phyloP scores from a whole-genome alignment of 2,113 vertebrate genomes.

The Menura novaehollandiae region DNA sequence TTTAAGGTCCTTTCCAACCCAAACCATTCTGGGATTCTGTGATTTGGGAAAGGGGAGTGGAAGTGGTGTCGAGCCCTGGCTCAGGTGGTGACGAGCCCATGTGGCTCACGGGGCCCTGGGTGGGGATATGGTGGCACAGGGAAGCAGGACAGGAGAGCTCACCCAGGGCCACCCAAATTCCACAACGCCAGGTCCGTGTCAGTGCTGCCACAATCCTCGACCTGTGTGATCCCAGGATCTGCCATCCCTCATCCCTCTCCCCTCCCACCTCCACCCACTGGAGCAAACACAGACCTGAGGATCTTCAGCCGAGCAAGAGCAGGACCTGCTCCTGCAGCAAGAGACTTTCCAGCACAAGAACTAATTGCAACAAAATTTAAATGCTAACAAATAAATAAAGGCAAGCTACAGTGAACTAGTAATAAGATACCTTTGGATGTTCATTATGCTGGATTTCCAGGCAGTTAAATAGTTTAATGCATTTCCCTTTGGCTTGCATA shows the following conservation, averaged over 20 bases:
- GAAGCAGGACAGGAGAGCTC: not conserved
- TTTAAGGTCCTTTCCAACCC: not conserved
- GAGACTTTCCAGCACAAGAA: not conserved
- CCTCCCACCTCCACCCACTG: not conserved
- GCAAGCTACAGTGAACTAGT: constrained; percentile 53
- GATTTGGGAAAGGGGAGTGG: not conserved
- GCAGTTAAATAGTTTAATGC: constrained; percentile 62
- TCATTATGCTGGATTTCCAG: constrained; percentile 53
- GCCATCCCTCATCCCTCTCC: not conserved
- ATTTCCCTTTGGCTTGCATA: constrained; percentile 41
- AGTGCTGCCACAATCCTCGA: accelerated
- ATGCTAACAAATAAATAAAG: constrained; percentile 60
- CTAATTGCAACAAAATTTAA: constrained; percentile 32
- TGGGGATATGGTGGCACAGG: not conserved
- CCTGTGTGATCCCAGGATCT: not conserved
- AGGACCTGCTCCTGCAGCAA: not conserved
- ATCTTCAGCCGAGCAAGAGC: not conserved
- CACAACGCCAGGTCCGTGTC: accelerated
- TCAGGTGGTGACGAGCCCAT: not conserved
- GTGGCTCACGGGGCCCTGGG: not conserved
- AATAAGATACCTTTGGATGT: constrained; percentile 60
- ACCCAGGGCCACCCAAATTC: not conserved
- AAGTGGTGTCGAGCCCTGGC: not conserved
- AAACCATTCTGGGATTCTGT: not conserved
- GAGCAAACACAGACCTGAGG: not conserved